Evolutionary conservation across 1,140 invertebrate species (phyloP), one percentile per base, ranked within the genome.

Genomic region (Drosophila pseudoananassae): DNA sequence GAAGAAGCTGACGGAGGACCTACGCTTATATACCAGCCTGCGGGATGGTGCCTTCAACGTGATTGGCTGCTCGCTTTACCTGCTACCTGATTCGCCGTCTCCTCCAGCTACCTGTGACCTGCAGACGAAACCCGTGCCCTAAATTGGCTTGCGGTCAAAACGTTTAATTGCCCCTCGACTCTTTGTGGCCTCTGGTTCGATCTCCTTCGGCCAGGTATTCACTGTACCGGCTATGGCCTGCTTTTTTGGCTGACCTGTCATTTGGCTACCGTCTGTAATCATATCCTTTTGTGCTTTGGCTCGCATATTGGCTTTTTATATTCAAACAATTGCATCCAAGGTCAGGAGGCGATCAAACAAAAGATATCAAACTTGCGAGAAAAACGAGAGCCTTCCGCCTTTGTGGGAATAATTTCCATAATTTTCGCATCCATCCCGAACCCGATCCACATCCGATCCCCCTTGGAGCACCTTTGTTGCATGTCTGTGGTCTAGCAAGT

Each of bases 91-190:
- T 87, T 87, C 83, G 82, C 31, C 55, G 4, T n/a, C 57, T 68
- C 70, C 63, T 14, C 0, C 36, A 31, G 47, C 23, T 73, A 73
- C 36, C 66, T 61, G 53, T 31, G 15, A 29, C 47, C 6, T 27
- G 40, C 58, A 53, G 33, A 15, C 38, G 12, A 40, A 64, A 51
- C 59, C 56, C 80, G 70, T 84, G 80, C 80, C 74, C 78, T 64
- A 73, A 88, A 84, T 90, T 91, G 87, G 78, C 90, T 91, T 91
- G 90, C 78, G 90, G 90, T 91, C 90, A 87, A 90, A 89, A 90
- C 83, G 87, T 83, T 91, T 90, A 90, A 91, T 85, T 91, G 72
- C 53, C 25, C 25, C 25, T 27, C 25, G 25, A 27, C 51, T 8
- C 20, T 20, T 20, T 20, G 20, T 3, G 20, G 20, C 20, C 20